A percentile compares a stretch with the other conserved stretches of the same genome.
Evolutionary conservation across 2,888 invertebrate species (phyloP).

Genomic region (Eucera pruinosa): DNA sequence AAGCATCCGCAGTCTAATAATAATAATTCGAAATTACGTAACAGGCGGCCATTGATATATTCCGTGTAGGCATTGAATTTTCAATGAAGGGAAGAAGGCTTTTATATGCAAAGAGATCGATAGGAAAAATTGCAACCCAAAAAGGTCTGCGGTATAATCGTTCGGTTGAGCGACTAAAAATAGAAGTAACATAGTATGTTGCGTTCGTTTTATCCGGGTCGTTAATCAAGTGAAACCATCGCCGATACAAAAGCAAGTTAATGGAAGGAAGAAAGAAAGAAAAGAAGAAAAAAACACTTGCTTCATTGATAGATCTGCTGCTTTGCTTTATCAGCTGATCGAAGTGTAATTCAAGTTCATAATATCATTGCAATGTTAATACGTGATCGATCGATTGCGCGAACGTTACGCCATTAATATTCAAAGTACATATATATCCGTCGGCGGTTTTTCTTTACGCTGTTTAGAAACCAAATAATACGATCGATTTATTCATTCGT

Average conservation of each 20-base stretch:
- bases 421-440: too few relatives aligned
- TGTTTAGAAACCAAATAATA: background rate
- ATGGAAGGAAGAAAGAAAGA: background rate
- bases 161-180: conserved; percentile 1
- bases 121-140: background rate
- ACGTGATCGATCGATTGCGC: too few relatives aligned
- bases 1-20: conserved; percentile 19
- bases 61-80: too few relatives aligned
- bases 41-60: background rate
- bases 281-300: conserved; percentile 1
- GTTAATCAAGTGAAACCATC: conserved; percentile 16
- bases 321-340: conserved; percentile 15
- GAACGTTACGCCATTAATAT: background rate
- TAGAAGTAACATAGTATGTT: background rate
- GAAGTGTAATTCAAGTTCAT: conserved; percentile 16
- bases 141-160: conserved; percentile 15
- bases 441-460: background rate
- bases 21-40: background rate
- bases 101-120: background rate
- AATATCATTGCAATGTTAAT: background rate
- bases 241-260: too few relatives aligned
- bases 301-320: conserved; percentile 23
- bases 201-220: conserved; percentile 15
- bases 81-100: background rate
- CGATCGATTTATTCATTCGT: too few relatives aligned